Evolutionary conservation across 2,888 invertebrate genomes (phyloP).

Genomic region (Ellobium chinense): DNA sequence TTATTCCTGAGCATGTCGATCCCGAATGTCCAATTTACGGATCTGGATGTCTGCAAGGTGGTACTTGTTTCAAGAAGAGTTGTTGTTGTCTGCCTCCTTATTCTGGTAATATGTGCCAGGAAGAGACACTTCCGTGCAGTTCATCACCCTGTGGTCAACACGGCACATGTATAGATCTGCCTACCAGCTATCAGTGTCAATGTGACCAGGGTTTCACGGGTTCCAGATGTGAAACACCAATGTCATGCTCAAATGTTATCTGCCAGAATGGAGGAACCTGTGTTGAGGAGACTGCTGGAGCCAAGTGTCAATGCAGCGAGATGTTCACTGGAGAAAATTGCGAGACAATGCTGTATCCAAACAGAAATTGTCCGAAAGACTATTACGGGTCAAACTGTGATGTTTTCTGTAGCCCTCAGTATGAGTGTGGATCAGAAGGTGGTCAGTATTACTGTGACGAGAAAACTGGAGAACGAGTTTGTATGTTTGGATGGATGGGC

Average conservation of each 20-base stretch:
- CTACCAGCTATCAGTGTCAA: constrained; percentile 52
- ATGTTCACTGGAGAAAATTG: constrained; percentile 59
- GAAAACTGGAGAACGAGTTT: constrained; percentile 46
- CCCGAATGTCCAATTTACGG: constrained; percentile 46
- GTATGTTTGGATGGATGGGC: constrained; percentile 52
- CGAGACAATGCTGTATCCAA: constrained; percentile 49
- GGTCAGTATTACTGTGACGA: constrained; percentile 52
- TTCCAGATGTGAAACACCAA: constrained; percentile 8
- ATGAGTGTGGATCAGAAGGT: constrained; percentile 38
- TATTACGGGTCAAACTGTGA: constrained; percentile 49
- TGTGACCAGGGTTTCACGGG: constrained; percentile 56
- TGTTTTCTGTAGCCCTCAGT: constrained; percentile 44
- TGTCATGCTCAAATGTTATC: constrained; percentile 59
- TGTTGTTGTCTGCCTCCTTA: constrained; percentile 57
- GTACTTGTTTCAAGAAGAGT: constrained; percentile 45
- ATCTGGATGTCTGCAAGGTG: constrained; percentile 53
- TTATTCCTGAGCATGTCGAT: constrained; percentile 33
- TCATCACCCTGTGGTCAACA: constrained; percentile 53
- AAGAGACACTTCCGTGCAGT: constrained; percentile 51
- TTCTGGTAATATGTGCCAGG: constrained; percentile 53
- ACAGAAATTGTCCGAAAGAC: constrained; percentile 42
- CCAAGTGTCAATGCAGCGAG: constrained; percentile 57
- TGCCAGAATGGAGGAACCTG: constrained; percentile 87
- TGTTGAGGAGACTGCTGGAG: constrained; percentile 83
- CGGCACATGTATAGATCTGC: constrained; percentile 55